Evolutionary conservation across 1,140 invertebrate species (phyloP).

Genomic region (Drosophila suzukii): DNA sequence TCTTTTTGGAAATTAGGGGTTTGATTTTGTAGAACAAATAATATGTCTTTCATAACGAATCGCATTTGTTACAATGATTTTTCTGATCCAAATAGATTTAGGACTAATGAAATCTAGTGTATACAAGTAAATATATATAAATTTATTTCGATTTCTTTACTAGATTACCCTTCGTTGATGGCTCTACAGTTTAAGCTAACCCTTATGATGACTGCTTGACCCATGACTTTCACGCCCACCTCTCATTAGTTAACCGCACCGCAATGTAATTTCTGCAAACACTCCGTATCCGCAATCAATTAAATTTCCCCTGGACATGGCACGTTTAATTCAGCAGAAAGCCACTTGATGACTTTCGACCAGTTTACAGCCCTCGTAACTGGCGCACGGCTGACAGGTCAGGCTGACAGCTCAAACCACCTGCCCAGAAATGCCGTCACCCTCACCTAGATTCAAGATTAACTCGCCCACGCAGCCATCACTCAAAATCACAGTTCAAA

Average conservation of each 20-base stretch:
- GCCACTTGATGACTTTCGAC: conserved; percentile 37
- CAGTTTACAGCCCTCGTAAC: conserved; percentile 18
- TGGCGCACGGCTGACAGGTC: conserved; percentile 34
- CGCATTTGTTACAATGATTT: too few species aligned
- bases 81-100: too few species aligned
- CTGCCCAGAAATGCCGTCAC: neutral
- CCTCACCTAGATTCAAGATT: conserved; percentile 6
- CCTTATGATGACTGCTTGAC: conserved; percentile 7
- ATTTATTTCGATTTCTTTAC: too few species aligned
- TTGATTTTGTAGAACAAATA: too few species aligned
- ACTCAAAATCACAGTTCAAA: conserved; percentile 46
- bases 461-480: neutral
- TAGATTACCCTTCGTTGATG: neutral
- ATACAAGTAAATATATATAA: too few species aligned
- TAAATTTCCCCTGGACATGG: conserved; percentile 19
- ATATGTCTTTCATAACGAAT: too few species aligned
- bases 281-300: conserved; percentile 26
- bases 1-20: too few species aligned
- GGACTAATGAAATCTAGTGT: too few species aligned
- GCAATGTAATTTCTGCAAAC: conserved; percentile 10
- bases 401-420: conserved; percentile 37
- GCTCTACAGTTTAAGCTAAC: neutral
- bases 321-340: conserved; percentile 18
- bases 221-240: neutral
- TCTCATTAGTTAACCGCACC: conserved; percentile 3